phyloP scores from a whole-genome alignment of 1,140 invertebrate genomes.

The Cyphomyrmex costatus region DNA sequence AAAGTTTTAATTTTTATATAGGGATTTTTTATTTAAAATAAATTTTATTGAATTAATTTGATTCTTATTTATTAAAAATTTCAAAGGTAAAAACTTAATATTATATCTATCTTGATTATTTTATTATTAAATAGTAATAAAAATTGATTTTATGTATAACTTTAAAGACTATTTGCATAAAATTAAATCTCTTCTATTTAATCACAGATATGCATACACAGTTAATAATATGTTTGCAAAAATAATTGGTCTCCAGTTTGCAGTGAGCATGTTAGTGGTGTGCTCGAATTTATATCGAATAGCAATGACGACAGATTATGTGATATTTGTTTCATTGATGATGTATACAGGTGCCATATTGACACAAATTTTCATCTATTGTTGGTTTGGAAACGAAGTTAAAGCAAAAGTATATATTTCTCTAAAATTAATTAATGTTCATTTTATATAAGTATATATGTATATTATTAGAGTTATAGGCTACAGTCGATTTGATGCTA shows the following conservation, averaged over 20 bases:
- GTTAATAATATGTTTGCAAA: conserved; percentile 25
- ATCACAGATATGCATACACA: conserved; percentile 27
- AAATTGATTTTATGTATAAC: neutral
- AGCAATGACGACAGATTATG: conserved; percentile 1
- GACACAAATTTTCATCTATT: conserved; percentile 59
- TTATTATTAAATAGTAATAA: neutral
- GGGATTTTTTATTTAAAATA: neutral
- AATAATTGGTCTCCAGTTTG: conserved; percentile 49
- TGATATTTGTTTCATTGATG: neutral
- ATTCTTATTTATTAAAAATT: neutral
- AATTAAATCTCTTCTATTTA: neutral
- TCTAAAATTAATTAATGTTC: neutral
- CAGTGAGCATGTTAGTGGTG: conserved; percentile 37
- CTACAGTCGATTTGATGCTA: too few relatives aligned
- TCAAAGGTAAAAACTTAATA: neutral
- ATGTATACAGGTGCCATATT: conserved; percentile 23
- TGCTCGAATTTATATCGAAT: conserved; percentile 48
- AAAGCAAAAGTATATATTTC: conserved; percentile 58
- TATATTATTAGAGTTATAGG: neutral
- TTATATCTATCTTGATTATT: neutral
- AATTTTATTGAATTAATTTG: neutral
- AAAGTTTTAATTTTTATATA: neutral
- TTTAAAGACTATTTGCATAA: neutral
- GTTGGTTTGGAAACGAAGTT: conserved; percentile 73
- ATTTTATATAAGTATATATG: neutral